A percentile compares a stretch with the other conserved stretches of the same genome.
Evolutionary conservation across 2,888 invertebrate species (phyloP).

Genomic region (Mesorhabditis sp.): DNA sequence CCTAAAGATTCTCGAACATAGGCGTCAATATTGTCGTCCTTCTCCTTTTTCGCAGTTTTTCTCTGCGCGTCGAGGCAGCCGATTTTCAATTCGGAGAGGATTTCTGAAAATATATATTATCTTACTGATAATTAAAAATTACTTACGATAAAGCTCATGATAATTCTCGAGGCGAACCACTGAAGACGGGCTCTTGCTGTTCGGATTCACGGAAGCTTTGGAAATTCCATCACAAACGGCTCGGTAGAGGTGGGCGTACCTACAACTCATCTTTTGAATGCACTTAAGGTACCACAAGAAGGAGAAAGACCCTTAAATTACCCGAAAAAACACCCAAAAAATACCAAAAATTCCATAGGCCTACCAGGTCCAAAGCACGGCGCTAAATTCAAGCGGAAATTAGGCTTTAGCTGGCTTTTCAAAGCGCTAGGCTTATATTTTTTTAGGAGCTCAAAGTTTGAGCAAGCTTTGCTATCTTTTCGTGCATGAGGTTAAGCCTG

Average conservation of each 20-base stretch:
- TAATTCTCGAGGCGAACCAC: slow-evolving; percentile 93
- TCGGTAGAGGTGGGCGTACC: slow-evolving; percentile 42
- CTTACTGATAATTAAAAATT: not conserved
- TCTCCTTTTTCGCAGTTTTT: slow-evolving; percentile 83
- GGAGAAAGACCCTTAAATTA: not conserved
- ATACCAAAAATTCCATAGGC: too few species aligned
- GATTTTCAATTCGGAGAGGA: slow-evolving; percentile 81
- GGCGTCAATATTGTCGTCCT: slow-evolving; percentile 80
- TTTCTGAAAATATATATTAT: slow-evolving; percentile 31
- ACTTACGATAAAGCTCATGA: slow-evolving; percentile 76
- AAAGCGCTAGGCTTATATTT: too few species aligned
- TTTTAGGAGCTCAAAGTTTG: too few species aligned
- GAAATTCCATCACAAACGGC: slow-evolving; percentile 80
- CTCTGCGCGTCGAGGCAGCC: slow-evolving; percentile 79
- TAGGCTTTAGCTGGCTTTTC: too few species aligned
- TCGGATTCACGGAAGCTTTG: slow-evolving; percentile 72
- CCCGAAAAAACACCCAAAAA: too few species aligned
- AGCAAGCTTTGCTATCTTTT: too few species aligned
- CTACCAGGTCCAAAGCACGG: too few species aligned
- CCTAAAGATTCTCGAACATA: slow-evolving; percentile 95
- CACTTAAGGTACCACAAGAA: not conserved
- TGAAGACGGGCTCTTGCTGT: slow-evolving; percentile 85
- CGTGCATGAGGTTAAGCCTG: not conserved
- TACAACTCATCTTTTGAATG: slow-evolving; percentile 4
- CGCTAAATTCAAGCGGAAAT: too few species aligned